Evolutionary conservation across 2,888 invertebrate species (phyloP), one percentile per base, ranked within the genome.

Genomic region (Lepidonotus clava): DNA sequence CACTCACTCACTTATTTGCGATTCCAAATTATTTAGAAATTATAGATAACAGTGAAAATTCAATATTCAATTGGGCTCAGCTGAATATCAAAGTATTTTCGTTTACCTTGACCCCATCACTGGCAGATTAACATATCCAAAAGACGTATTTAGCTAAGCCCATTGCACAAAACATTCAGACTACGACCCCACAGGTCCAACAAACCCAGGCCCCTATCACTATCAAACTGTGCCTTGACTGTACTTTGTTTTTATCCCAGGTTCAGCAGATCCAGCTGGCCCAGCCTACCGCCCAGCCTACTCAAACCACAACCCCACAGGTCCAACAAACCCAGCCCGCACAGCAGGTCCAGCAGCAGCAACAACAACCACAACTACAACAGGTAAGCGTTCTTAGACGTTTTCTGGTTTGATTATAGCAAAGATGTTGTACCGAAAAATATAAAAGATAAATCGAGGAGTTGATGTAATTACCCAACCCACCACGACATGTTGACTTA

Each of bases 341-440:
- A 11, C 77, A 77, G 34, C 84, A 84, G 67, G 67, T 34, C 11
- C 85, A 85, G 85, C 56, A 34, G 28, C 84, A 84, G 36, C 84
- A 56, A 28, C 34, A 24, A 41, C 61, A 24, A 51, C 40, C 76
- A n/a, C 80, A 80, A 41, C 1, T 46, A 24, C 80, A 80, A 28
- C 80, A 80, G 80, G 51, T 80, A 11, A 24, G 40, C 6, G n/a
- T 32, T 8, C n/a, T 21, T 51, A 14, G 21, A 51, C 51, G 21
- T 51, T 51, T 51, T 51, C 51, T 21, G 21, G 51, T 51, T 51
- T 51, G 51, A 14, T 51, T n/a, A n/a, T n/a, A n/a, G n/a, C n/a
- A n/a, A n/a, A n/a, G n/a, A n/a, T n/a, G n/a, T n/a, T n/a, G n/a
- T n/a, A n/a, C n/a, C n/a, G n/a, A n/a, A n/a, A n/a, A n/a, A n/a